A percentile compares a stretch with the other conserved stretches of the same genome.
Evolutionary conservation across 1,140 invertebrate species (phyloP).

Genomic region (Zeugodacus cucurbitae): DNA sequence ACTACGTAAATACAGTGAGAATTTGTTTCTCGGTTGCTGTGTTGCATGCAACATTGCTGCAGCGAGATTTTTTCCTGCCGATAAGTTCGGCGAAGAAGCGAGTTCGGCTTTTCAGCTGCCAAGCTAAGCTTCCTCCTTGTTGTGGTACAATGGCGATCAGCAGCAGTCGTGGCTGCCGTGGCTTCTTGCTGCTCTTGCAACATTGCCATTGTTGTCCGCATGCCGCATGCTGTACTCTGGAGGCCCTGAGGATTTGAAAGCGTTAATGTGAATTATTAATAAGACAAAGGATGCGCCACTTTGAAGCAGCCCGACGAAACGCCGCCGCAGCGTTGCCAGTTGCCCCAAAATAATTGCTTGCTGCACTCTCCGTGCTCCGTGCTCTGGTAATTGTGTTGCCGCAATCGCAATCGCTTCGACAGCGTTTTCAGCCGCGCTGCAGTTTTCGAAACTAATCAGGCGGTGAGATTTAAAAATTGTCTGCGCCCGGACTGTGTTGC

Average conservation of each 20-base stretch:
- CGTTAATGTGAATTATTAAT: conserved; percentile 67
- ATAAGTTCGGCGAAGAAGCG: neutral
- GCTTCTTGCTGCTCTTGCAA: neutral
- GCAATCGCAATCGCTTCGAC: conserved; percentile 59
- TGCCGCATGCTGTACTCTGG: neutral
- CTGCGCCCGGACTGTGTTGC: neutral
- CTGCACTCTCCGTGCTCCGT: neutral
- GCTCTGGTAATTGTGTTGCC: conserved; percentile 31
- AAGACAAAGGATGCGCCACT: conserved; percentile 64
- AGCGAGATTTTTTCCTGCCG: neutral
- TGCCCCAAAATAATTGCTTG: conserved; percentile 36
- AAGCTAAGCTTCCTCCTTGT: neutral
- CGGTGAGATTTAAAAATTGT: conserved; percentile 65
- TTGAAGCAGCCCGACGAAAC: conserved; percentile 50
- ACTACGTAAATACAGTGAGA: neutral
- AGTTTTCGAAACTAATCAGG: conserved; percentile 61
- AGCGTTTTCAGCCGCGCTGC: conserved; percentile 36
- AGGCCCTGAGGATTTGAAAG: conserved; percentile 59
- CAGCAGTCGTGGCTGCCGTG: neutral
- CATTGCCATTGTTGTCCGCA: too few species aligned
- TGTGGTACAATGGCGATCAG: neutral
- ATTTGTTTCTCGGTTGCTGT: neutral
- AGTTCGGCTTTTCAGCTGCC: neutral
- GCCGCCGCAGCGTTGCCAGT: neutral
- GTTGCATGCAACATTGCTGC: neutral